These are phyloP conservation scores for Cataglyphis rosenhaueri DNA, from an alignment of 2,888 invertebrate genomes.

Conservation along the genomic window DNA sequence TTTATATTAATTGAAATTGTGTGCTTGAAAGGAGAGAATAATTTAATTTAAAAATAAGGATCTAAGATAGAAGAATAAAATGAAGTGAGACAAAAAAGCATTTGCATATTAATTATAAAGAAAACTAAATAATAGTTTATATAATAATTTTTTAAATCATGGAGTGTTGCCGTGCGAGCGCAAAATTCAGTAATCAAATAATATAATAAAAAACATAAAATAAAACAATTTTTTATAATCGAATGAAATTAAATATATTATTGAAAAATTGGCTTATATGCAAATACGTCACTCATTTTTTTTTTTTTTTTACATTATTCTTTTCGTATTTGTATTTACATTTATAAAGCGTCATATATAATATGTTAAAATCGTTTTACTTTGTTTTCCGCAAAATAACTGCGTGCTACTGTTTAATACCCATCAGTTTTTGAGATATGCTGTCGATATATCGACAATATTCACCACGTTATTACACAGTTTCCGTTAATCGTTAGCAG, in stretches of 20 bases:
- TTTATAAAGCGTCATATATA: slow-evolving; percentile 22
- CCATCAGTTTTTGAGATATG: slow-evolving; percentile 26
- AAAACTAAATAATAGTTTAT: not conserved
- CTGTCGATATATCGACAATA: slow-evolving; percentile 34
- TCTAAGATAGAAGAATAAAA: not conserved
- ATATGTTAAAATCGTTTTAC: slow-evolving; percentile 16
- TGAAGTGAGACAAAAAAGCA: not conserved
- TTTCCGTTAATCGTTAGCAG: slow-evolving; percentile 46
- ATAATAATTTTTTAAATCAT: not conserved
- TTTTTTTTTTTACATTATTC: not conserved
- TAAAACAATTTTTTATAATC: not conserved
- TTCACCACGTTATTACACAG: slow-evolving; percentile 39
- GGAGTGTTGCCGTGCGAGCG: not conserved
- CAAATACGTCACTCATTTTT: not conserved
- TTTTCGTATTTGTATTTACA: slow-evolving; percentile 20
- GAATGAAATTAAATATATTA: not conserved
- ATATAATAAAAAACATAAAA: not conserved
- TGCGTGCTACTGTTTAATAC: slow-evolving; percentile 30
- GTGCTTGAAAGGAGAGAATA: not conserved
- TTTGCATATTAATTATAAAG: not conserved
- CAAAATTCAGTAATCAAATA: not conserved
- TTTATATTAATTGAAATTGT: not conserved
- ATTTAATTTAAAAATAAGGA: not conserved
- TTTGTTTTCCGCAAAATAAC: slow-evolving; percentile 30
- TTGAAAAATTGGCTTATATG: not conserved